A percentile compares a stretch with the other conserved stretches of the same genome.
Evolutionary conservation across 2,888 invertebrate species (phyloP).

Genomic region (Platerodrilus igneus): DNA sequence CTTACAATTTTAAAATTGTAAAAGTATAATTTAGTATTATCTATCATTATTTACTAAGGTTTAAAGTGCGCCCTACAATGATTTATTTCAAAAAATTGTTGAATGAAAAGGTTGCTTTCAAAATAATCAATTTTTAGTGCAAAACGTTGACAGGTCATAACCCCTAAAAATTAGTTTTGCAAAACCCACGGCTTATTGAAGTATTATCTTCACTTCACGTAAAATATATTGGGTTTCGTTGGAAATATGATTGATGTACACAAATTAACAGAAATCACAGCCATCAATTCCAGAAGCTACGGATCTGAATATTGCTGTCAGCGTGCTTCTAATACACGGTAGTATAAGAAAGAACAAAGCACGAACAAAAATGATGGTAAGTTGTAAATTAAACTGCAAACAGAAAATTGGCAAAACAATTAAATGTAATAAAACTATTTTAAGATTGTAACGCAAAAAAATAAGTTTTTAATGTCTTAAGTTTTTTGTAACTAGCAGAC

Average conservation of each 20-base stretch:
- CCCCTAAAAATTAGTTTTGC: no score
- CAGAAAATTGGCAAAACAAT: background rate
- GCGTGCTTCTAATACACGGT: conserved; percentile 42
- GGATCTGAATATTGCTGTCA: conserved; percentile 43
- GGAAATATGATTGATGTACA: conserved; percentile 34
- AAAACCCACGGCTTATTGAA: no score
- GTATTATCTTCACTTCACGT: no score
- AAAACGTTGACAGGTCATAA: no score
- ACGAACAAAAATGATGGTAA: conserved; percentile 41
- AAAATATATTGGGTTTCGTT: conserved; percentile 39
- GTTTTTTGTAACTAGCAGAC: conserved; percentile 16
- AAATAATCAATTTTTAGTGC: conserved; percentile 15
- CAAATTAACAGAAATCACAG: conserved; percentile 13
- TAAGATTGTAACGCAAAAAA: conserved; percentile 9
- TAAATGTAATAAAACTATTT: conserved; percentile 16
- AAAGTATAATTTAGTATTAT: no score
- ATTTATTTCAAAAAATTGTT: conserved; percentile 25
- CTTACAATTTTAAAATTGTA: no score
- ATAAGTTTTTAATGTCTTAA: conserved; percentile 7
- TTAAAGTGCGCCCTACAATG: conserved; percentile 25
- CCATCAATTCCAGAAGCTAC: conserved; percentile 32
- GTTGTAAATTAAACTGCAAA: no score
- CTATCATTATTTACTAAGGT: no score
- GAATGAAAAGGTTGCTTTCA: conserved; percentile 25
- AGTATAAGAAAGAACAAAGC: conserved; percentile 38